Conservation (phyloP, 2,888 invertebrate genomes). For the Eupithecia abbreviata region DNA sequence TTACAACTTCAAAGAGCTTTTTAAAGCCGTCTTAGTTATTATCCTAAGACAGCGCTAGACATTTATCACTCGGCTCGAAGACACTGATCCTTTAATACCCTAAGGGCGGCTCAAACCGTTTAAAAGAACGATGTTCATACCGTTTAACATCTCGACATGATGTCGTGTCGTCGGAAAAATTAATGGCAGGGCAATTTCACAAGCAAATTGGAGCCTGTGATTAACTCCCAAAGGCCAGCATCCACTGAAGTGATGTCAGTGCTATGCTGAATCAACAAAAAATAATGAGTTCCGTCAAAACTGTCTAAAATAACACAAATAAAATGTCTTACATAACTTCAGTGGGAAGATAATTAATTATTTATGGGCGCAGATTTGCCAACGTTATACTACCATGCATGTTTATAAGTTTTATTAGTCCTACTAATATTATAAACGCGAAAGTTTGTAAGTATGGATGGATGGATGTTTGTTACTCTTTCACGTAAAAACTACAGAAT, state of each 20-base stretch:
- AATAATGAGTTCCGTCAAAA: neutral
- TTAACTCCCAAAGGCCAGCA: constrained; percentile 53
- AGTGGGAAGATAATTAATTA: neutral
- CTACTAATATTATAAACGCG: no score
- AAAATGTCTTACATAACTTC: neutral
- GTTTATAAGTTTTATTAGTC: neutral
- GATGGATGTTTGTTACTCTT: no score
- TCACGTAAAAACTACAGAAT: no score
- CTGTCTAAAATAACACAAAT: neutral
- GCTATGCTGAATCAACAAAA: neutral
- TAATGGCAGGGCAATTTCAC: constrained; percentile 62
- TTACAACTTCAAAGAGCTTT: constrained; percentile 26
- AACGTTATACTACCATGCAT: neutral
- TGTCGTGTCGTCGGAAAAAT: constrained; percentile 64
- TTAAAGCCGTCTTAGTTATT: constrained; percentile 36
- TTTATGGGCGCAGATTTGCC: neutral
- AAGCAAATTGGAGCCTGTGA: constrained; percentile 60
- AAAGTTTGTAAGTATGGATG: no score
- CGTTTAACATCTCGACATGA: constrained; percentile 59
- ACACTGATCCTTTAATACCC: constrained; percentile 64
- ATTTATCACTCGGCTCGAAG: constrained; percentile 65
- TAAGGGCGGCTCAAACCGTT: constrained; percentile 50
- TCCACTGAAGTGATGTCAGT: constrained; percentile 1
- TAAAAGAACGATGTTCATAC: constrained; percentile 63
- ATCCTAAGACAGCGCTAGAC: constrained; percentile 45